These are phyloP conservation scores for Nomada fucata DNA, from an alignment of 2,888 invertebrate species.

Conservation along the genomic window DNA sequence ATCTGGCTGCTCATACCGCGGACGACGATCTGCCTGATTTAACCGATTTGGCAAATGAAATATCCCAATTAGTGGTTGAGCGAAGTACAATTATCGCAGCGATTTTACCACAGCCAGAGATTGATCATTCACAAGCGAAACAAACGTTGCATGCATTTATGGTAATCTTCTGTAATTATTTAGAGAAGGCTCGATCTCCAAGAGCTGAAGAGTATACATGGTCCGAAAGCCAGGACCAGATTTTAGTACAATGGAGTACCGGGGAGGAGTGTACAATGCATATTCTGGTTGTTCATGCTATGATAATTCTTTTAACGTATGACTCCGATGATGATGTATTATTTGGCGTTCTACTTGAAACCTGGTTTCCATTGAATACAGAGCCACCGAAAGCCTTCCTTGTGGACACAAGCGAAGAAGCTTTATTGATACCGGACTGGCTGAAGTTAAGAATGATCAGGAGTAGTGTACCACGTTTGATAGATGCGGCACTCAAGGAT, in stretches of 20 bases:
- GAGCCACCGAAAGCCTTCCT: slow-evolving; percentile 92
- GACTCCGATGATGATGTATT: slow-evolving; percentile 85
- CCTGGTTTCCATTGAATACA: slow-evolving; percentile 92
- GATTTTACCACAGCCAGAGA: slow-evolving; percentile 88
- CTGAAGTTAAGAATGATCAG: slow-evolving; percentile 94
- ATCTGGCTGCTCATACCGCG: slow-evolving; percentile 90
- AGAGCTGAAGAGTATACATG: slow-evolving; percentile 87
- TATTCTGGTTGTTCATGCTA: slow-evolving; percentile 92
- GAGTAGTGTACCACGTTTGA: slow-evolving; percentile 91
- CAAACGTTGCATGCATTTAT: slow-evolving; percentile 90
- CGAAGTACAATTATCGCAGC: slow-evolving; percentile 93
- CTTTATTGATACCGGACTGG: slow-evolving; percentile 96
- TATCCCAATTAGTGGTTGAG: slow-evolving; percentile 96
- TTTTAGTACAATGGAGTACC: slow-evolving; percentile 90
- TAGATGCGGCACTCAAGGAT: slow-evolving; percentile 94
- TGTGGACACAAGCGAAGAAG: slow-evolving; percentile 92
- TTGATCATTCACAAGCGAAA: slow-evolving; percentile 80
- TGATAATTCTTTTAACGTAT: slow-evolving; percentile 92
- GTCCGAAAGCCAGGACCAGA: slow-evolving; percentile 90
- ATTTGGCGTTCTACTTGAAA: slow-evolving; percentile 89
- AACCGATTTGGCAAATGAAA: slow-evolving; percentile 90
- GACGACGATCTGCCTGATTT: slow-evolving; percentile 89
- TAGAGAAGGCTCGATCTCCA: slow-evolving; percentile 89
- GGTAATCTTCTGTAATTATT: slow-evolving; percentile 90
- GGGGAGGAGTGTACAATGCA: slow-evolving; percentile 91